Evolutionary conservation across 2,113 vertebrate genomes (phyloP).

Genomic region (Chinchilla lanigera): DNA sequence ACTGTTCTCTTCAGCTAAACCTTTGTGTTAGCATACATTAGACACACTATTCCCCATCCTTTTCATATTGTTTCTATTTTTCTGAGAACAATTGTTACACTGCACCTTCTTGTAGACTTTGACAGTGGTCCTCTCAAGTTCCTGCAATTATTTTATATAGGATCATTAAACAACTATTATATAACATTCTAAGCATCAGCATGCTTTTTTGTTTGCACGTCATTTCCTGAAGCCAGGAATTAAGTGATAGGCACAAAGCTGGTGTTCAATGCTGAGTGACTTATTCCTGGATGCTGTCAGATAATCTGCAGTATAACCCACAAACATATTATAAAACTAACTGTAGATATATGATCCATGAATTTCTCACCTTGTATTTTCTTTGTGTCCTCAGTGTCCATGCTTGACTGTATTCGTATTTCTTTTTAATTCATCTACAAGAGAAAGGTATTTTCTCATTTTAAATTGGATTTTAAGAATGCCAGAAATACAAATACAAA

Average conservation of each 20-base stretch:
- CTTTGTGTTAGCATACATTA: background rate
- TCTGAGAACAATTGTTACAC: slow-evolving; percentile 14
- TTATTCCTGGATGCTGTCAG: slow-evolving; percentile 33
- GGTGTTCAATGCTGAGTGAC: background rate
- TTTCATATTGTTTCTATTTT: slow-evolving; percentile 27
- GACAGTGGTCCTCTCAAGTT: slow-evolving; percentile 31
- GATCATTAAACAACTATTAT: slow-evolving; percentile 44
- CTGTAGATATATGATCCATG: background rate
- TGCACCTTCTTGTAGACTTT: background rate
- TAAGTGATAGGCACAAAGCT: slow-evolving; percentile 7
- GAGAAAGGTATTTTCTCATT: slow-evolving; percentile 56
- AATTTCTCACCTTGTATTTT: slow-evolving; percentile 85
- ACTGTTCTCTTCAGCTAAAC: slow-evolving; percentile 29
- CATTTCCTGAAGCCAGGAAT: slow-evolving; percentile 33
- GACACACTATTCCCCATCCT: background rate
- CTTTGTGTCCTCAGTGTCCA: slow-evolving; percentile 80
- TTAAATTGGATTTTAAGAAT: slow-evolving; percentile 51
- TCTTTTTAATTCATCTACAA: slow-evolving; percentile 77
- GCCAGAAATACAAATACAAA: slow-evolving; percentile 44
- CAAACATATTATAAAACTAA: slow-evolving; percentile 43
- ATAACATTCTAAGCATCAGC: slow-evolving; percentile 29
- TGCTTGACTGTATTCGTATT: slow-evolving; percentile 67
- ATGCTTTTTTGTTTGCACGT: background rate
- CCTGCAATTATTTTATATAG: background rate
- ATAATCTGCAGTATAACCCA: slow-evolving; percentile 4